Evolutionary conservation across 92 coral and sea anemone genomes (phyloP).

Genomic region (Siderastrea radians): DNA sequence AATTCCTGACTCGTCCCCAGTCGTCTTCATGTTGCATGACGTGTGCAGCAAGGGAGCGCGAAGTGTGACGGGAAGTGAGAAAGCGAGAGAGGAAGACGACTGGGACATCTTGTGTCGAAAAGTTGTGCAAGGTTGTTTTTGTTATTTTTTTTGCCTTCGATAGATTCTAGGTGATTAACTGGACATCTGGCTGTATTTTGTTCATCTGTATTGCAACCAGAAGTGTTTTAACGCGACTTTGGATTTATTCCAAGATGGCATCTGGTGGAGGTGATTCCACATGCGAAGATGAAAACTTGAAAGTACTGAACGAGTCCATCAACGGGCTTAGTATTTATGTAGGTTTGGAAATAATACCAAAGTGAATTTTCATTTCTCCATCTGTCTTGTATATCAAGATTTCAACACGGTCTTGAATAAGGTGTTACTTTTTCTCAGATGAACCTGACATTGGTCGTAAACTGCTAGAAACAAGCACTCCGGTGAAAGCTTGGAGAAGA

Average conservation of each 20-base stretch:
- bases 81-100: not conserved
- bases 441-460: conserved; percentile 1
- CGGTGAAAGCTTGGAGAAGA: conserved; percentile 19
- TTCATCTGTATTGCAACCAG: not conserved
- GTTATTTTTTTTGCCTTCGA: not conserved
- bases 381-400: not conserved
- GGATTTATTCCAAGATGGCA: conserved; percentile 16
- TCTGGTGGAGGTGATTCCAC: not conserved
- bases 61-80: too few species aligned
- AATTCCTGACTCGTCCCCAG: too few species aligned
- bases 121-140: conserved; percentile 1
- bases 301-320: conserved; percentile 42
- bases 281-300: conserved; percentile 14
- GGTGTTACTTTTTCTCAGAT: conserved; percentile 9
- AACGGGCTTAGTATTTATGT: conserved; percentile 41
- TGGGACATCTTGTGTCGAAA: not conserved
- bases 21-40: too few species aligned
- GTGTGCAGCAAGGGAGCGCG: too few species aligned
- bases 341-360: not conserved
- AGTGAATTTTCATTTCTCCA: not conserved
- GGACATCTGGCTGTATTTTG: too few species aligned
- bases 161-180: too few species aligned
- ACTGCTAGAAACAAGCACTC: conserved; percentile 33
- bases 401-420: not conserved
- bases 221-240: not conserved